Base-by-base conservation (phyloP, 2,888 invertebrate species). In the Drosophila pegasa region DNA sequence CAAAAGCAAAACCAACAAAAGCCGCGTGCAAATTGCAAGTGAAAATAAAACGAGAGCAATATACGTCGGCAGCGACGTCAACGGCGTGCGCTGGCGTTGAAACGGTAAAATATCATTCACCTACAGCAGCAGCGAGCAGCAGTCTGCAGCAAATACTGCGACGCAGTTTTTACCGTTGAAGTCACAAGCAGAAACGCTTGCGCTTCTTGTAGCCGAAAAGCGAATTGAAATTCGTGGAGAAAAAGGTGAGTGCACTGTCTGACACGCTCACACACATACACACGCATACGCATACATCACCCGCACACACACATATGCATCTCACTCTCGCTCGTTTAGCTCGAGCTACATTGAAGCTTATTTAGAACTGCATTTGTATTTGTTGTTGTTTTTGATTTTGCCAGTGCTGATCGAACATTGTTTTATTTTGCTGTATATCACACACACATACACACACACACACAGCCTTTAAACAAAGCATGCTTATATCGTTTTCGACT, bases 101-200 rank as follows among this genome's bases (percentile, higher is more conserved):
- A 59, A 51, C 67, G 50, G 54, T 55, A 51, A 56, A 60, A 80
- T 54, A 77, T 54, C 52, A 62, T 61, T 56, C 62, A 59, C 48
- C 57, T 59, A 43, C 41, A 64, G 29, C 31, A 62, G 38, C 22
- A 14, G 43, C 43, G 27, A 14, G 43, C 43, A 45, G 14, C 18
- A 27, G 16, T 41, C 47, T 63, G 60, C 63, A 65, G 60, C 40
- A 71, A 61, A 38, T 43, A 87, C 81, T 88, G 81, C 84, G 84
- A 45, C 84, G 88, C 88, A 88, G 66, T 69, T 68, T 77, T 88
- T 80, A 75, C 83, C 86, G 80, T 86, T 80, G 66, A 56, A 86
- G 64, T 51, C 59, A 31, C 59, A 64, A 51, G 52, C 47, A 57
- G 41, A 67, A 56, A 54, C 63, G 55, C 27, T 50, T 16, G n/a